These are phyloP conservation scores for Crepidodera aurea DNA, from an alignment of 2,888 invertebrate genomes.

Conservation along the genomic window DNA sequence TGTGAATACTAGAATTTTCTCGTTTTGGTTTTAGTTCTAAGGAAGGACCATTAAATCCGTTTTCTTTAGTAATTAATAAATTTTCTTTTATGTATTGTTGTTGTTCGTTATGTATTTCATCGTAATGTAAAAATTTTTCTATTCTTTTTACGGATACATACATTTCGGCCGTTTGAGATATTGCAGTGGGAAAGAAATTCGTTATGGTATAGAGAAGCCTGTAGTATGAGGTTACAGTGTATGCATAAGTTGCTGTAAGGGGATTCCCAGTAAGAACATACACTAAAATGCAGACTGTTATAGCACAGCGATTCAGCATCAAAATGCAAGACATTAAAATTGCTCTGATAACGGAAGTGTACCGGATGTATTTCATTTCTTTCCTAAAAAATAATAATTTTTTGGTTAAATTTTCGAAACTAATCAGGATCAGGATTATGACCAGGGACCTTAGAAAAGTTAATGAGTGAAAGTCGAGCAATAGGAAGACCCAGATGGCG, in stretches of 20 bases:
- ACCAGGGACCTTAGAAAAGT: no score
- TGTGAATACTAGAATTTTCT: not conserved
- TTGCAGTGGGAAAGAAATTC: constrained; percentile 69
- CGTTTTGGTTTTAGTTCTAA: constrained; percentile 41
- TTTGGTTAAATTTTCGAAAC: not conserved
- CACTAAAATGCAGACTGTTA: constrained; percentile 81
- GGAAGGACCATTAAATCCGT: constrained; percentile 61
- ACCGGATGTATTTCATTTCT: constrained; percentile 72
- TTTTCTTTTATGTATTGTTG: not conserved
- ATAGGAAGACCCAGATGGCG: no score
- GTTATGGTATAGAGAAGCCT: constrained; percentile 72
- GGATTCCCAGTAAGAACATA: constrained; percentile 72
- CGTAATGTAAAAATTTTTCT: constrained; percentile 65
- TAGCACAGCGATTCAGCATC: constrained; percentile 82
- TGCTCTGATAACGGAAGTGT: constrained; percentile 71
- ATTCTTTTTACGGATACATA: constrained; percentile 56
- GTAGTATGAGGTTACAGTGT: constrained; percentile 78
- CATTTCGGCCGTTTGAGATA: constrained; percentile 75
- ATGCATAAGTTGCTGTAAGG: constrained; percentile 70
- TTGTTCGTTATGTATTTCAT: constrained; percentile 15
- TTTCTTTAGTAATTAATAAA: not conserved
- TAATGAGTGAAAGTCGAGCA: no score
- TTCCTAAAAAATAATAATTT: constrained; percentile 61
- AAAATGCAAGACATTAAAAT: constrained; percentile 71
- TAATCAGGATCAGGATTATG: no score